A percentile compares a stretch with the other conserved stretches of the same genome.
Evolutionary conservation across 2,888 invertebrate genomes (phyloP).

Genomic region (Notodonta ziczac): DNA sequence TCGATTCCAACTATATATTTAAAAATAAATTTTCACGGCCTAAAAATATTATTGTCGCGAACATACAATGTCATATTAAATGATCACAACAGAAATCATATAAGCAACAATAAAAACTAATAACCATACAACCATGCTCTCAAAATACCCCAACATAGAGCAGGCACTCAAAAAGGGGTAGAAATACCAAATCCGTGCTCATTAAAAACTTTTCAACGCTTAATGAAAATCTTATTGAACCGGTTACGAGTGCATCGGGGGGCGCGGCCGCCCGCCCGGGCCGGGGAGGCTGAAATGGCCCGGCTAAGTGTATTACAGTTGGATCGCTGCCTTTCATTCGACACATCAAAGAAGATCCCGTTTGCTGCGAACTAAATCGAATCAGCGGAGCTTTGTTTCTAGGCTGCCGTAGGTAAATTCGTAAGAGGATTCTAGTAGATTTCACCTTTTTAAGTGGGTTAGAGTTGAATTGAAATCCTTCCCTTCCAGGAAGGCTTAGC

Average conservation of each 20-base stretch:
- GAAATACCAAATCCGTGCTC: constrained; percentile 67
- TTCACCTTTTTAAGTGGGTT: constrained; percentile 34
- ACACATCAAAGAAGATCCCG: constrained; percentile 83
- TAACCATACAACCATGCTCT: constrained; percentile 19
- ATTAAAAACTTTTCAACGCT: constrained; percentile 81
- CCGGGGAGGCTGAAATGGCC: constrained; percentile 69
- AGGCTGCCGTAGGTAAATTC: constrained; percentile 65
- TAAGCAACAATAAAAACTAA: constrained; percentile 17
- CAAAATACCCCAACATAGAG: constrained; percentile 28
- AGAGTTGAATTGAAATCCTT: constrained; percentile 10
- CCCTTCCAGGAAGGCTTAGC: background rate
- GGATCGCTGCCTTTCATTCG: constrained; percentile 84
- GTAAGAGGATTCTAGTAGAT: constrained; percentile 51
- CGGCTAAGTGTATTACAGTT: constrained; percentile 82
- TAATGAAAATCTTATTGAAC: constrained; percentile 84
- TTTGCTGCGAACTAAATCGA: constrained; percentile 78
- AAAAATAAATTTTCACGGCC: no score
- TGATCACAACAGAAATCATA: no score
- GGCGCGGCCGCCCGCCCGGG: constrained; percentile 20
- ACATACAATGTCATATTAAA: no score
- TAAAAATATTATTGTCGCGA: no score
- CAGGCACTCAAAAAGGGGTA: constrained; percentile 53
- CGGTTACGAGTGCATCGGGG: constrained; percentile 66
- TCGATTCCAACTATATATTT: no score
- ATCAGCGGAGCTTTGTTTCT: constrained; percentile 80